These are phyloP conservation scores for Meloidogyne hapla DNA, from an alignment of 1,140 invertebrate genomes.

Conservation along the genomic window DNA sequence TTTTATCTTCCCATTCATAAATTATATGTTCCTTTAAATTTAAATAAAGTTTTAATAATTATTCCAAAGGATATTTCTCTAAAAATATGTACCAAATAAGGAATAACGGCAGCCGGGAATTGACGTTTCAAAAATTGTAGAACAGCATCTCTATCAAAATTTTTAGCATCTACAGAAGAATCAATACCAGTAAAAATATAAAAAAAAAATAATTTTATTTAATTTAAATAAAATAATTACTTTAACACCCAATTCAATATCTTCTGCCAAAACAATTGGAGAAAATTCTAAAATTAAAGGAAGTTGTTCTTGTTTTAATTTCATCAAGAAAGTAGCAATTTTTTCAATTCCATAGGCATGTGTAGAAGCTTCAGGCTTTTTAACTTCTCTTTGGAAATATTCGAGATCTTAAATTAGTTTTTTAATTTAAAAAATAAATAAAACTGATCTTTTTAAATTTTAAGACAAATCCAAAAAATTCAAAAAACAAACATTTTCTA, in stretches of 20 bases:
- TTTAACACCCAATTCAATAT: conserved; percentile 33
- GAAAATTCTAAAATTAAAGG: conserved; percentile 89
- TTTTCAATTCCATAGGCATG: conserved; percentile 73
- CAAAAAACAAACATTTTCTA: conserved; percentile 70
- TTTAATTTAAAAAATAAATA: conserved; percentile 19
- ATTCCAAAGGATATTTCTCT: too few species aligned
- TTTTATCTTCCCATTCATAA: conserved; percentile 81
- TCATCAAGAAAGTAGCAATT: conserved; percentile 87
- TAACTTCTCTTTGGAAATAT: conserved; percentile 78
- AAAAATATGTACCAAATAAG: conserved; percentile 74
- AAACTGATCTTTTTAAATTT: conserved; percentile 9
- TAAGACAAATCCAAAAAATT: too few species aligned
- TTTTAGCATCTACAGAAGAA: conserved; percentile 65
- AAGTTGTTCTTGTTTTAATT: conserved; percentile 81
- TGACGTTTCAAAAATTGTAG: conserved; percentile 81
- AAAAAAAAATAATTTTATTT: background rate
- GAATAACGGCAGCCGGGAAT: conserved; percentile 79
- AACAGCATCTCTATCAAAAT: conserved; percentile 81
- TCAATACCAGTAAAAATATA: conserved; percentile 65
- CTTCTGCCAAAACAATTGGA: conserved; percentile 47
- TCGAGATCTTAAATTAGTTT: conserved; percentile 77
- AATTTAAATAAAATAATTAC: conserved; percentile 17
- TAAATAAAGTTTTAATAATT: too few species aligned
- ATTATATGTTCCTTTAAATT: conserved; percentile 81
- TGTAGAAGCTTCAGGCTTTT: conserved; percentile 75